Conservation (phyloP, 2,113 vertebrate genomes). For the Argyrosomus japonicus region DNA sequence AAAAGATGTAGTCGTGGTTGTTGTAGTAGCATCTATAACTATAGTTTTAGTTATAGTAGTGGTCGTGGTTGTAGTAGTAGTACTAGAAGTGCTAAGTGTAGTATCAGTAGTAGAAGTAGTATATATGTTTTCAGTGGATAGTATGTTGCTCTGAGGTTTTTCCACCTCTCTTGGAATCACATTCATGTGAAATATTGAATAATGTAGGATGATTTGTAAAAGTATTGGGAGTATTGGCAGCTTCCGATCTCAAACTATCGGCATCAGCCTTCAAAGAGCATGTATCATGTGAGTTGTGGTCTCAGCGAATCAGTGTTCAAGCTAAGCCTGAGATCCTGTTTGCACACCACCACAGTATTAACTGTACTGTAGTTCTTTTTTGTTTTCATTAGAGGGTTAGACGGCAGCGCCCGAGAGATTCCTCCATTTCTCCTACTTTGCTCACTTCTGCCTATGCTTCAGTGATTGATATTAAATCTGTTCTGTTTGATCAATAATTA, state of each 20-base stretch:
- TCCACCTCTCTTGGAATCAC: slow-evolving; percentile 7
- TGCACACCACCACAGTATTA: slow-evolving; percentile 25
- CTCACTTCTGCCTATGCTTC: slow-evolving; percentile 74
- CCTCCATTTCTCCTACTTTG: slow-evolving; percentile 66
- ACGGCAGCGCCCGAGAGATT: slow-evolving; percentile 55
- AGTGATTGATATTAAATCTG: slow-evolving; percentile 82
- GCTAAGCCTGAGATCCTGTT: slow-evolving; percentile 53
- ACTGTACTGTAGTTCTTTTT: slow-evolving; percentile 44
- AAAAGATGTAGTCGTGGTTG: neutral
- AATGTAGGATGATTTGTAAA: slow-evolving; percentile 46
- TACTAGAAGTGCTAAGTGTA: neutral
- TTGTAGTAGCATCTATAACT: neutral
- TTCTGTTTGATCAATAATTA: slow-evolving; percentile 84
- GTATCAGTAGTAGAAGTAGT: neutral
- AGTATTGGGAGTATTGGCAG: slow-evolving; percentile 9
- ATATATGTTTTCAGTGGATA: neutral
- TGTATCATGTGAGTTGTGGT: slow-evolving; percentile 28
- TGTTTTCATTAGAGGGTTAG: slow-evolving; percentile 66
- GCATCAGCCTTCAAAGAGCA: slow-evolving; percentile 30
- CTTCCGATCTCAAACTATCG: slow-evolving; percentile 37
- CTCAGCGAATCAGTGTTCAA: slow-evolving; percentile 53
- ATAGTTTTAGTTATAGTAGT: neutral
- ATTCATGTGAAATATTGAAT: slow-evolving; percentile 35
- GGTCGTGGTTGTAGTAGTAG: neutral
- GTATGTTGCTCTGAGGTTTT: neutral